Base-by-base conservation (phyloP, 2,888 invertebrate species). In the Ptycholaimellus sp. region DNA sequence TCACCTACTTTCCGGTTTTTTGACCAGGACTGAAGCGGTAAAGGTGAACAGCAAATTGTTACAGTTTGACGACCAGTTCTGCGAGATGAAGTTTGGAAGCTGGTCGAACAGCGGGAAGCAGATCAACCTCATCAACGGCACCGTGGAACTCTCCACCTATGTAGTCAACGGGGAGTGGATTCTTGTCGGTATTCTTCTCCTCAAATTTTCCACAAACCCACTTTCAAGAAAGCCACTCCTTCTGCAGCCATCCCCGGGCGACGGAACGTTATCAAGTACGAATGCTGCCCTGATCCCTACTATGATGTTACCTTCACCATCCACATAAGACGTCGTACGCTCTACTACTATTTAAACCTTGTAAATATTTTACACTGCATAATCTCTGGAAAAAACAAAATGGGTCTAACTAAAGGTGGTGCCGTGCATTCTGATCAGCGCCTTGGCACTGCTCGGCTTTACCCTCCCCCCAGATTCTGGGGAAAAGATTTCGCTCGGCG, bases 101-200 rank as follows among this genome's bases (percentile, higher is more conserved):
- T n/a, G n/a, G n/a, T n/a, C n/a, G n/a, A n/a, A 87, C 65, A 82
- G 83, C 63, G 85, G 85, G 6, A 42, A 49, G 3, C 47, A 48
- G 76, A 71, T 93, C 68, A 83, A 90, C 68, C 72, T 93, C 59
- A 78, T 79, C 65, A 70, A 87, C 59, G 80, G 80, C 45, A 82
- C 82, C 49, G 90, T 87, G 53, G 90, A 90, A 69, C 76, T 79
- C 59, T 79, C 80, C 68, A 82, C 77, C 69, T 93, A 87, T 70
- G 85, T 87, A 60, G 76, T 81, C 52, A 93, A 90, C 66, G 90
- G 90, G 60, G 93, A 93, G 71, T 93, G 90, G 90, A 81, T 85
- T 67, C 71, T 93, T 54, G 72, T 87, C 68, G 87, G 87, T 85
- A n/a, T n/a, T n/a, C n/a, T n/a, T n/a, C n/a, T 69, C 3, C n/a